A percentile compares a stretch with the other conserved stretches of the same genome.
Evolutionary conservation across 2,113 vertebrate species (phyloP).

Genomic region (Otis tarda): DNA sequence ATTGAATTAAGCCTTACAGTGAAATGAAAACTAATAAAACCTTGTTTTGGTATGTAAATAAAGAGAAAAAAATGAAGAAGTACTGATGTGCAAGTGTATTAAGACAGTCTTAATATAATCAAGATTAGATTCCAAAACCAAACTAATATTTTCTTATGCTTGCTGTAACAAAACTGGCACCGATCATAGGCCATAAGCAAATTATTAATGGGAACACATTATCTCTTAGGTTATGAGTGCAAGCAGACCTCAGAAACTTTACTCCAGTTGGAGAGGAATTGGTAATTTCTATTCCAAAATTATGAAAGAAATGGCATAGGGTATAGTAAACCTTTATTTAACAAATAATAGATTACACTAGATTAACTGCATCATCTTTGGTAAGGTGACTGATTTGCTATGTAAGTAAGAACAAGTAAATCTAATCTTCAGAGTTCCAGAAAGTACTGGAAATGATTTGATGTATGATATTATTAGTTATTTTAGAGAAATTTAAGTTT

Average conservation of each 20-base stretch:
- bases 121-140: not conserved
- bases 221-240: not conserved
- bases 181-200: not conserved
- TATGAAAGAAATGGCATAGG: not conserved
- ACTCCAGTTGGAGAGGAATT: not conserved
- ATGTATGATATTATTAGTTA: not conserved
- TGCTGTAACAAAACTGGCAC: not conserved
- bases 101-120: not conserved
- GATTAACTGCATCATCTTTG: not conserved
- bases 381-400: not conserved
- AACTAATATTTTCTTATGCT: not conserved
- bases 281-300: not conserved
- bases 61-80: not conserved
- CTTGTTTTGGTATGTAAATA: not conserved
- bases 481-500: not conserved
- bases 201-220: not conserved
- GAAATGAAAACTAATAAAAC: not conserved
- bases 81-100: not conserved
- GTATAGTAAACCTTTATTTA: not conserved
- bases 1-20: not conserved
- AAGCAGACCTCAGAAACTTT: not conserved
- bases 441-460: not conserved
- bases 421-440: not conserved
- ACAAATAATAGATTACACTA: not conserved
- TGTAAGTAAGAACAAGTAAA: not conserved